Evolutionary conservation across 2,888 invertebrate species (phyloP), one percentile per base, ranked within the genome.

Genomic region (Cheilosia vernalis): DNA sequence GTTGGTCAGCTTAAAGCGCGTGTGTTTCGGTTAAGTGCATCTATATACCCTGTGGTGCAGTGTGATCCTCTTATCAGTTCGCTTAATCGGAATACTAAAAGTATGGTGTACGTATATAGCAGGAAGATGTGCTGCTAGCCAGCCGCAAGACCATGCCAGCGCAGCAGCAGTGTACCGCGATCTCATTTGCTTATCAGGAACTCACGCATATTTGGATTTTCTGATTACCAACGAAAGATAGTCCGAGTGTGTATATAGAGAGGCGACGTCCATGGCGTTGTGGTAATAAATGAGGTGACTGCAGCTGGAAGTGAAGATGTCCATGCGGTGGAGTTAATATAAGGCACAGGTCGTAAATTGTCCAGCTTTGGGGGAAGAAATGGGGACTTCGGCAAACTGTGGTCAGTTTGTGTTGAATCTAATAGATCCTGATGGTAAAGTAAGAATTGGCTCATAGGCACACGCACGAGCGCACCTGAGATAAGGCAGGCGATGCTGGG

Each of bases 161-260:
- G 40, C 27, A 21, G 63, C 70, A 58, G 73, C 56, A 60, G 56
- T 15, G 21, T 15, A 19, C 15, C 51, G 5, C 55, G 73, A 79
- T 83, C 87, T 88, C 85, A 87, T 87, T 87, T 87, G 87, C 87
- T 88, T 88, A 88, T 88, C 88, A 88, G 80, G 73, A 87, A 87
- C 87, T 88, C 88, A 88, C 87, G 88, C 88, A 88, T 87, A 87
- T 87, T 88, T 81, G 87, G 85, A 87, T 88, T 87, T 86, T 77
- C 58, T 76, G 88, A 87, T 88, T 87, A 87, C 81, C 70, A 40
- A 47, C 24, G 17, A 42, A 15, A 79, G 87, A 87, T 87, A 87
- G 61, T 44, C 49, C 17, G 19, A 30, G 63, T 42, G 15, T 42
- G 0, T 6, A 42, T 49, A 49, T 40, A 42, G 21, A 60, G 47